phyloP scores from a whole-genome alignment of 2,888 invertebrate species.

The Nudaria mundana region DNA sequence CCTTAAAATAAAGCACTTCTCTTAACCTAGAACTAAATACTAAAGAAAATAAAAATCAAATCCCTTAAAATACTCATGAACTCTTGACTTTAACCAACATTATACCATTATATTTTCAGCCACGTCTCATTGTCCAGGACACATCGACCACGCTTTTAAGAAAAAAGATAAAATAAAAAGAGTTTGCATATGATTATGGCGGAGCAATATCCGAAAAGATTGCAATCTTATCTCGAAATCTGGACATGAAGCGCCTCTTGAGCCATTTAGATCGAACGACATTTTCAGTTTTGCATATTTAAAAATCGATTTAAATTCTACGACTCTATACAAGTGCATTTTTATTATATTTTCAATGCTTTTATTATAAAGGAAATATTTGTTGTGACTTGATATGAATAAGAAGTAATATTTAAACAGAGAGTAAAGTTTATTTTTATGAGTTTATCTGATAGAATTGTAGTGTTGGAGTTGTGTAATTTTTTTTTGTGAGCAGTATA shows the following conservation, averaged over 20 bases:
- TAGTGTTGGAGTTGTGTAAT: no score
- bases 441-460: no score
- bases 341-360: background rate
- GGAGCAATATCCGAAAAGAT: constrained; percentile 80
- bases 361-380: background rate
- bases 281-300: constrained; percentile 25
- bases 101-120: constrained; percentile 53
- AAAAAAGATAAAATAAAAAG: constrained; percentile 48
- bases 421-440: no score
- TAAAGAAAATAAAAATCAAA: constrained; percentile 21
- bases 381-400: no score
- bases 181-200: constrained; percentile 76
- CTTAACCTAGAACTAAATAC: background rate
- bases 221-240: constrained; percentile 75
- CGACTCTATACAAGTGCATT: background rate
- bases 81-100: constrained; percentile 35
- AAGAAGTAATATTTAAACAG: no score
- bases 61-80: constrained; percentile 25
- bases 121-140: constrained; percentile 61
- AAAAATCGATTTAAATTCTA: background rate
- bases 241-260: constrained; percentile 62
- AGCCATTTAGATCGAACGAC: constrained; percentile 58
- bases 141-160: constrained; percentile 56
- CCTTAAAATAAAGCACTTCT: no score
- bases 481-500: no score